These are phyloP conservation scores for Spisula subtruncata DNA, from an alignment of 2,888 invertebrate species.

Conservation along the genomic window DNA sequence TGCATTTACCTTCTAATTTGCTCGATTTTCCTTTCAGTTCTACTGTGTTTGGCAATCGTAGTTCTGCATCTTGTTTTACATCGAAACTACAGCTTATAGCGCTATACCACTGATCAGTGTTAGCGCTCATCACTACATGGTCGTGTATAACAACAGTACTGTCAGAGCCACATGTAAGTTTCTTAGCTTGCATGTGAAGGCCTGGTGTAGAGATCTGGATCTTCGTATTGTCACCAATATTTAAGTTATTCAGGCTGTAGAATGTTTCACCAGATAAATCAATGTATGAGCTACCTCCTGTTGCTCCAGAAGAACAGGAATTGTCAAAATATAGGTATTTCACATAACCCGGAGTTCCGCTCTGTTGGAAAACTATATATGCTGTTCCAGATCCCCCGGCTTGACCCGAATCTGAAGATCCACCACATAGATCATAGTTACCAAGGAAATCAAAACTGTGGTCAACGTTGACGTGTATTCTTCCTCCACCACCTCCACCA, in stretches of 20 bases:
- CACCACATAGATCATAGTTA: conserved; percentile 70
- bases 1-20: conserved; percentile 69
- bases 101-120: conserved; percentile 71
- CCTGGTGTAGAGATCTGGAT: conserved; percentile 62
- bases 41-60: conserved; percentile 75
- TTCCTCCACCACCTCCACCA: conserved; percentile 80
- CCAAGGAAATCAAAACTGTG: conserved; percentile 76
- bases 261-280: conserved; percentile 51
- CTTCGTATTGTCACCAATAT: conserved; percentile 66
- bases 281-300: conserved; percentile 68
- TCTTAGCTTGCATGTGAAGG: conserved; percentile 71
- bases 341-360: conserved; percentile 50
- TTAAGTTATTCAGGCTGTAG: conserved; percentile 63
- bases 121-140: conserved; percentile 75
- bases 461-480: conserved; percentile 67
- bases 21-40: conserved; percentile 77
- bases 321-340: conserved; percentile 68
- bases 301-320: conserved; percentile 54
- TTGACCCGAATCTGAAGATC: conserved; percentile 63
- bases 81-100: conserved; percentile 77
- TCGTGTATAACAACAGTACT: conserved; percentile 73
- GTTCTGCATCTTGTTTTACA: conserved; percentile 75
- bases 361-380: conserved; percentile 55
- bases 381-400: conserved; percentile 80
- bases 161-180: conserved; percentile 71